Percentiles rank a stretch among this genome's conserved stretches.
Evolutionary conservation across 2,113 vertebrate genomes (phyloP).

Genomic region (Phalacrocorax brasilianus): DNA sequence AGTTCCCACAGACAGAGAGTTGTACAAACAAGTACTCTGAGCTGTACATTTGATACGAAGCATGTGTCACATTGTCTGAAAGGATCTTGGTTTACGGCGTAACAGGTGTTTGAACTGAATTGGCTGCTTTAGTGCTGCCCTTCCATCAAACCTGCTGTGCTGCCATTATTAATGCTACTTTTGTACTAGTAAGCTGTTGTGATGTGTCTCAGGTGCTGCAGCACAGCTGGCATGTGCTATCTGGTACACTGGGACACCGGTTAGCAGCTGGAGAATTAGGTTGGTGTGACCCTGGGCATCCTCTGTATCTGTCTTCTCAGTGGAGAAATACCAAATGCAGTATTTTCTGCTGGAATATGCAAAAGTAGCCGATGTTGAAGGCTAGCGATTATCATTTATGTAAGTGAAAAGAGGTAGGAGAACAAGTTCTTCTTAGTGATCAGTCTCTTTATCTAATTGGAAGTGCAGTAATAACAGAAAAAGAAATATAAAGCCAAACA

Average conservation of each 20-base stretch:
- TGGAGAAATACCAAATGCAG: not conserved
- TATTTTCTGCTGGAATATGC: not conserved
- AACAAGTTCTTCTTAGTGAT: not conserved
- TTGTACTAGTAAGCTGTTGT: not conserved
- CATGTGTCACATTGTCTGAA: not conserved
- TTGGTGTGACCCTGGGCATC: not conserved
- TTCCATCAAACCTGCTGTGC: not conserved
- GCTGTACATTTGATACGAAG: not conserved
- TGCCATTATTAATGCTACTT: not conserved
- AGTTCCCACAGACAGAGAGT: not conserved
- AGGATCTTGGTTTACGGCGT: not conserved
- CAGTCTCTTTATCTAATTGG: not conserved
- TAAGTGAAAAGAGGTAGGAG: not conserved
- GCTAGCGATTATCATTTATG: not conserved
- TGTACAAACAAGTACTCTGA: not conserved
- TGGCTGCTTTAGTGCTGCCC: not conserved
- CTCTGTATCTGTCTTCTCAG: not conserved
- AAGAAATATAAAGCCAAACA: not conserved
- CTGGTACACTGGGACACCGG: not conserved
- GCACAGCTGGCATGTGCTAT: not conserved
- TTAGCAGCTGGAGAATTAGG: not conserved
- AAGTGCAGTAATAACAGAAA: not conserved
- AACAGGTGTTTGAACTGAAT: not conserved
- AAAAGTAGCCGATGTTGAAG: not conserved
- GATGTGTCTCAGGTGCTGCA: not conserved